These are phyloP conservation scores for Chromobotia macracanthus DNA, from an alignment of 2,797 vertebrate genomes.

Conservation along the genomic window DNA sequence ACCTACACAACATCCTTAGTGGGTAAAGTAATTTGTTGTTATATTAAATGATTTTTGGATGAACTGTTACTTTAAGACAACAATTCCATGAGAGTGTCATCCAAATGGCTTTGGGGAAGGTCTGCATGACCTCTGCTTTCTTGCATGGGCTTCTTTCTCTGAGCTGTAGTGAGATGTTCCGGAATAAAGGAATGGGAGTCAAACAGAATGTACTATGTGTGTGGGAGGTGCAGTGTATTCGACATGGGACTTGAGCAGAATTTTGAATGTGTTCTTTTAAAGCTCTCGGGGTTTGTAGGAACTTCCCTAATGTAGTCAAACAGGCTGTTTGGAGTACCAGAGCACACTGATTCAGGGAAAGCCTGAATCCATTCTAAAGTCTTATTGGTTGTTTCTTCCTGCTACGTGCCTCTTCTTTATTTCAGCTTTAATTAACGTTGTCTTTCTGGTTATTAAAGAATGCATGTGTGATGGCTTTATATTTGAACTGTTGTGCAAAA, in stretches of 20 bases:
- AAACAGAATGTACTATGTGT: constrained; percentile 34
- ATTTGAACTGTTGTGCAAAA: background rate
- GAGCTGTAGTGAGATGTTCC: constrained; percentile 34
- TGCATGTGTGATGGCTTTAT: background rate
- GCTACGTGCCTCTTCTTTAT: background rate
- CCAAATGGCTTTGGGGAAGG: constrained; percentile 30
- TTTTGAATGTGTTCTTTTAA: constrained; percentile 3
- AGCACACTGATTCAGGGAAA: background rate
- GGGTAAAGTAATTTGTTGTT: background rate
- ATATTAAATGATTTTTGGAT: background rate
- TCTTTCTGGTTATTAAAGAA: constrained; percentile 6
- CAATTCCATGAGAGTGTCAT: background rate
- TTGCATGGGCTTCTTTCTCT: constrained; percentile 31
- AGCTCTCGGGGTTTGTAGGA: background rate
- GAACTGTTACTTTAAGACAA: constrained; percentile 17
- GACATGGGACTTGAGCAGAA: constrained; percentile 17
- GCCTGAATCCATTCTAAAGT: background rate
- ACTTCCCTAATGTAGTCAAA: constrained; percentile 16
- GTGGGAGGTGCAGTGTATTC: constrained; percentile 30
- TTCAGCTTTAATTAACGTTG: background rate
- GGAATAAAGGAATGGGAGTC: constrained; percentile 23
- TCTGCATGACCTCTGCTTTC: constrained; percentile 41
- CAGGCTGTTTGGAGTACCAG: background rate
- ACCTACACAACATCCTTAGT: background rate
- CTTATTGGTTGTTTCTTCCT: background rate